A percentile compares a stretch with the other conserved stretches of the same genome.
These are phyloP conservation scores for Bombus affinis DNA, from an alignment of 1,140 invertebrate genomes.

Conservation along the genomic window DNA sequence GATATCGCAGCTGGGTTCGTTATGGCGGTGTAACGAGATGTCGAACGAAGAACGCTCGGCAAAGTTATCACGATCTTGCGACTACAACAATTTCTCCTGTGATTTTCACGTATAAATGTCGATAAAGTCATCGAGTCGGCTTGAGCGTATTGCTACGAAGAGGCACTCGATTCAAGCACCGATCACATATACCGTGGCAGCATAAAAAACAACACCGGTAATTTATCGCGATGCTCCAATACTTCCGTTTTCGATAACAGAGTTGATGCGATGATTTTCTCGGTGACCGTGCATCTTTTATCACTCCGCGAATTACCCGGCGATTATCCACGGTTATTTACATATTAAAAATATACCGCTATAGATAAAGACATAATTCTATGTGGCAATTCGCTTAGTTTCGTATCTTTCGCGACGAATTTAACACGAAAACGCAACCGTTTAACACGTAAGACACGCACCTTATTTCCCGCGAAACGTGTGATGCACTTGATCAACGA, in stretches of 20 bases:
- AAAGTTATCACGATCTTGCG: background rate
- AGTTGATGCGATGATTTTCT: slow-evolving; percentile 15
- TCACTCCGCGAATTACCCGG: background rate
- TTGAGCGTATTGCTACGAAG: slow-evolving; percentile 6
- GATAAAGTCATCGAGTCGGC: slow-evolving; percentile 22
- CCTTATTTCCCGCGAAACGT: slow-evolving; percentile 2
- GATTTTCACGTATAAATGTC: background rate
- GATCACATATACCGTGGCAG: background rate
- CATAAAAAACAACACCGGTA: background rate
- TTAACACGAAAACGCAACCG: background rate
- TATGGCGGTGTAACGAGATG: background rate
- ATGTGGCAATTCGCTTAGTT: background rate
- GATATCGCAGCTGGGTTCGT: background rate
- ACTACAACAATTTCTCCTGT: background rate
- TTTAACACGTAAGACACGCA: background rate
- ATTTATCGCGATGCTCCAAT: slow-evolving; percentile 3
- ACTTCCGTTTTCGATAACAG: slow-evolving; percentile 26
- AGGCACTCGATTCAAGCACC: slow-evolving; percentile 30
- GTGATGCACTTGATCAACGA: slow-evolving; percentile 5
- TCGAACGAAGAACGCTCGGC: background rate
- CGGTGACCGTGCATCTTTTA: background rate
- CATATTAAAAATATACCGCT: background rate
- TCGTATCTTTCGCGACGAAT: background rate
- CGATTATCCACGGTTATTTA: background rate
- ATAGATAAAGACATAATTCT: background rate